phyloP scores from a whole-genome alignment of 2,888 invertebrate species.

The Bombyx huttoni region DNA sequence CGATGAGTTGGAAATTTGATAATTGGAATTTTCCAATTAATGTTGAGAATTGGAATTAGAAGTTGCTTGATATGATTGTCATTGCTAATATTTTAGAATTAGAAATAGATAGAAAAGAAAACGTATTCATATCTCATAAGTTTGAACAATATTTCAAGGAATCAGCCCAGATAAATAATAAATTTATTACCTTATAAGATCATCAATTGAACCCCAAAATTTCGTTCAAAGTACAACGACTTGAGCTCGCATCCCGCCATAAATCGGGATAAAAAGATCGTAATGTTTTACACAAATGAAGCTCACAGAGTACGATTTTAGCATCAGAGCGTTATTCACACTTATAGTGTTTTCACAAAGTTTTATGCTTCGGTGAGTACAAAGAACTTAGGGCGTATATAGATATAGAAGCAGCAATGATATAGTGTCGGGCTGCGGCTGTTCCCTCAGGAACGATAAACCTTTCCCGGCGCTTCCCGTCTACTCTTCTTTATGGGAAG shows the following conservation, averaged over 20 bases:
- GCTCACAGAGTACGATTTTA: constrained; percentile 17
- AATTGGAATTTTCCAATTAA: no score
- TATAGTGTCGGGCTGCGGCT: constrained; percentile 65
- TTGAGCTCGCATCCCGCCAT: neutral
- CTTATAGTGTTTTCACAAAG: constrained; percentile 43
- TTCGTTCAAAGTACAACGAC: neutral
- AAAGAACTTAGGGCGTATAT: constrained; percentile 46
- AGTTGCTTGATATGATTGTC: no score
- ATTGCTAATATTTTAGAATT: no score
- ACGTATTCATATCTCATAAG: no score
- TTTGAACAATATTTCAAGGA: no score
- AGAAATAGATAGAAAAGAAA: no score
- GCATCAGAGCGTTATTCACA: constrained; percentile 20
- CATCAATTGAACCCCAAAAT: neutral
- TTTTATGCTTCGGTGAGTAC: constrained; percentile 43
- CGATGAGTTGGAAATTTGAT: neutral
- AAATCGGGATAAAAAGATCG: neutral
- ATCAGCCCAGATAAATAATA: neutral
- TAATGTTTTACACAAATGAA: constrained; percentile 16
- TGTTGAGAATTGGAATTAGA: no score
- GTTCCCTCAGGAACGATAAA: constrained; percentile 69
- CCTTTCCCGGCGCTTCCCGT: constrained; percentile 66
- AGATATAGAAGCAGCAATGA: constrained; percentile 65
- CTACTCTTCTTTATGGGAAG: constrained; percentile 71
- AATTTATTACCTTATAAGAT: neutral